Base-by-base conservation (phyloP, 2,797 vertebrate species). In the Anguilla obscura region DNA sequence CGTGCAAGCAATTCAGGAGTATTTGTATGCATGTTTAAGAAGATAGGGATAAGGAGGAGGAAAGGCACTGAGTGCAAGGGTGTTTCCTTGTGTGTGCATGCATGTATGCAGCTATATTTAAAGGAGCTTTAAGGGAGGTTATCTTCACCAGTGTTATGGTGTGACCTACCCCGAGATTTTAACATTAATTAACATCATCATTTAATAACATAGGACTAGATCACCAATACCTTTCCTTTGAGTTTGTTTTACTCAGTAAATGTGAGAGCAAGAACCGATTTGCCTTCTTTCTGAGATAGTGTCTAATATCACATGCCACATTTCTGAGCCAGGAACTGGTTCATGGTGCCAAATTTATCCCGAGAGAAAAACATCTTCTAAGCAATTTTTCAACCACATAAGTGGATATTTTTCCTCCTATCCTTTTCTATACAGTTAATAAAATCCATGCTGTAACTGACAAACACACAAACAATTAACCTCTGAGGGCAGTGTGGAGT, bases 381-480 rank as follows among this genome's bases (percentile, higher is more conserved):
- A 33, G 66, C 66, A 71, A 8, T 0, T 30, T 71, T 71, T 71
- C 2, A 71, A 71, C 8, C n/a, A 30, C n/a, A 10, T n/a, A n/a
- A 0, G 21, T 27, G 63, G 63, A 6, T 30, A 30, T 76, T 40
- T 76, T 14, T 1, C 18, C 30, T 3, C 33, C 24, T 76, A 36
- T 36, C 30, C 14, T 14, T 76, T 76, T 40, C 16, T 40, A 14
- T 14, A 48, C 7, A 82, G 21, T 82, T 82, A 7, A 48, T 48
- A 50, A 24, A 82, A 50, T 48, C 79, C 45, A 21, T 30, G 48
- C 58, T 24, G 48, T 50, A 82, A n/a, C n/a, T 60, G 9, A 12
- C n/a, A 84, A 56, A 56, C 88, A 89, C 90, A 60, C 82, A 91
- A 90, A 91, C 89, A 91, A 88, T 89, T 86, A 90, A 87, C 85